phyloP scores from a whole-genome alignment of 2,888 invertebrate species.

The Hypselothyrea guttata region DNA sequence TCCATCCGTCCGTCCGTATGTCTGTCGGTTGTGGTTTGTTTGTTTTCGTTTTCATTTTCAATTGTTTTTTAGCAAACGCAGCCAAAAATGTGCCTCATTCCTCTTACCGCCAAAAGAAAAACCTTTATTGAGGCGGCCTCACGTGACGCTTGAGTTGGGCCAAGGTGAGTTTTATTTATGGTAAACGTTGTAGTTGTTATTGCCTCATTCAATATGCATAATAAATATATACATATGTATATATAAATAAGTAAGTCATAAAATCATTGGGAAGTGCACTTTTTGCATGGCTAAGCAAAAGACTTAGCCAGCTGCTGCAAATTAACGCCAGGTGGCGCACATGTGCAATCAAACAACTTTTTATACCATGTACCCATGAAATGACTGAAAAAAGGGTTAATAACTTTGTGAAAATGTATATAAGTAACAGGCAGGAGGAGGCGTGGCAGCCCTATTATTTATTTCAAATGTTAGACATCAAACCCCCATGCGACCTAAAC shows the following conservation, averaged over 20 bases:
- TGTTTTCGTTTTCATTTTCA: conserved; percentile 17
- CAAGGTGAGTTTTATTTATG: conserved; percentile 67
- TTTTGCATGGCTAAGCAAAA: conserved; percentile 47
- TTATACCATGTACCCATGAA: neutral
- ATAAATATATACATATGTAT: no score
- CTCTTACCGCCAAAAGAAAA: conserved; percentile 1
- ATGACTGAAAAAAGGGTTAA: no score
- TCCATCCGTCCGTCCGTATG: neutral
- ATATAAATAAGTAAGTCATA: neutral
- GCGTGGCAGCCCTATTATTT: no score
- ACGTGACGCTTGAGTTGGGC: conserved; percentile 61
- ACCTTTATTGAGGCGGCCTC: conserved; percentile 26
- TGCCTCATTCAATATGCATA: conserved; percentile 20
- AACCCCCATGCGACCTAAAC: no score
- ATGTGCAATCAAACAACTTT: conserved; percentile 12
- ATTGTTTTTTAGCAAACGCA: conserved; percentile 23
- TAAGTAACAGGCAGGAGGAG: no score
- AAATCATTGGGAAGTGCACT: conserved; percentile 35
- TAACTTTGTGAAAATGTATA: no score
- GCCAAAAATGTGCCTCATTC: conserved; percentile 10
- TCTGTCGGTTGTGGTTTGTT: conserved; percentile 19
- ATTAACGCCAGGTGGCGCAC: conserved; percentile 48
- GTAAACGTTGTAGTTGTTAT: conserved; percentile 31
- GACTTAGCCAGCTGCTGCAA: neutral
- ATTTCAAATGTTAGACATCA: no score